Evolutionary conservation across 2,797 vertebrate species (phyloP), one percentile per base, ranked within the genome.

Genomic region (Anguilla marmorata): DNA sequence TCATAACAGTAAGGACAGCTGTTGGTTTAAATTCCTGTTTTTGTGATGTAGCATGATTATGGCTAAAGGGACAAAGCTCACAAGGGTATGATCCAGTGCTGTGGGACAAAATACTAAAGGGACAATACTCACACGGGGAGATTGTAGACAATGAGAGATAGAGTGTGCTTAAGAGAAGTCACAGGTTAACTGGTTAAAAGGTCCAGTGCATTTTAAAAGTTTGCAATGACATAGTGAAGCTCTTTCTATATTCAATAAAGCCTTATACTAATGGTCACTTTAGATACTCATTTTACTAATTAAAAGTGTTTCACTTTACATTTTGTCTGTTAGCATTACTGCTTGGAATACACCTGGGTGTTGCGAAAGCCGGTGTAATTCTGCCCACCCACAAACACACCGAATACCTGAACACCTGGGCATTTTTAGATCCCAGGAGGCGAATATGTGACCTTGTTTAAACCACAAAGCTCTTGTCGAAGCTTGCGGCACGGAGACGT

Each of bases 261-360:
- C 37, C 58, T 9, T 63, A 85, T 85, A 69, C 54, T 85, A 30
- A 85, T 80, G 84, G 45, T 48, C 52, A 88, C 90, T 90, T 88
- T 87, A 86, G 58, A 63, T 86, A 91, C 85, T 84, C 92, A 89
- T 87, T 72, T 85, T 82, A 60, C 52, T 63, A 76, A 79, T 84
- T 50, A 24, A 85, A 87, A 33, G 90, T 92, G 90, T 92, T 90
- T 87, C 91, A 91, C 89, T 92, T 92, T 89, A 72, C 91, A 72
- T 89, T 93, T 88, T 88, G 33, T 79, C 12, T 90, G 85, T 74
- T 86, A 54, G 85, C 86, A 88, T 80, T 86, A 85, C 89, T 88
- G 60, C 33, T 85, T 85, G 69, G 41, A 89, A 84, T 89, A 87
- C 88, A 89, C 89, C 84, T 48, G 86, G 85, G 91, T 89, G 90